Percentiles rank a stretch among this genome's conserved stretches.
These are phyloP conservation scores for Polymixis flavicincta DNA, from an alignment of 2,888 invertebrate genomes.

Conservation along the genomic window DNA sequence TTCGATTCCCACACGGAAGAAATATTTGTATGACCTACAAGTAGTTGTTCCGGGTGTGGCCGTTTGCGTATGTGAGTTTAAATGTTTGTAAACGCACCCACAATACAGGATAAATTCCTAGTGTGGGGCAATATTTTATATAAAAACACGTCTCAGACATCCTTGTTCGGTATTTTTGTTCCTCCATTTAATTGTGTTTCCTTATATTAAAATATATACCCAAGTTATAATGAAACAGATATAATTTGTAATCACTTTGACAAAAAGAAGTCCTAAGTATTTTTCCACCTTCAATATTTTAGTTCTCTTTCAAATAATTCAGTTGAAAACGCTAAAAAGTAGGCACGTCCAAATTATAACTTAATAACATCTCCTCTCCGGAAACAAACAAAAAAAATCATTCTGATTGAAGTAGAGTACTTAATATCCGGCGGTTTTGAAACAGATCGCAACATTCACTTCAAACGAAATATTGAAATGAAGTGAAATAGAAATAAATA, in stretches of 20 bases:
- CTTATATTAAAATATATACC: background rate
- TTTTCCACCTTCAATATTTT: background rate
- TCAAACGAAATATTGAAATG: constrained; percentile 21
- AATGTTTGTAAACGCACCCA: no score
- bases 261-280: background rate
- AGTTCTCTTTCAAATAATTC: constrained; percentile 6
- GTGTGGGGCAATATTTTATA: no score
- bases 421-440: constrained; percentile 67
- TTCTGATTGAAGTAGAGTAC: constrained; percentile 49
- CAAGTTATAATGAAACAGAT: background rate
- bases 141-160: background rate
- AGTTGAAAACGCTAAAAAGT: background rate
- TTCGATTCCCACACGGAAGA: no score
- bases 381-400: constrained; percentile 65
- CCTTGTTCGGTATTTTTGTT: background rate
- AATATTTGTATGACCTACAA: no score
- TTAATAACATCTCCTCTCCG: constrained; percentile 25
- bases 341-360: constrained; percentile 18
- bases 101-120: no score
- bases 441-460: constrained; percentile 37
- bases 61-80: no score
- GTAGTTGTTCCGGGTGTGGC: no score
- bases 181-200: background rate
- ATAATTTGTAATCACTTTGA: background rate
- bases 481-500: constrained; percentile 5